Conservation (phyloP, 2,888 invertebrate species). For the Cataglyphis rosenhaueri region DNA sequence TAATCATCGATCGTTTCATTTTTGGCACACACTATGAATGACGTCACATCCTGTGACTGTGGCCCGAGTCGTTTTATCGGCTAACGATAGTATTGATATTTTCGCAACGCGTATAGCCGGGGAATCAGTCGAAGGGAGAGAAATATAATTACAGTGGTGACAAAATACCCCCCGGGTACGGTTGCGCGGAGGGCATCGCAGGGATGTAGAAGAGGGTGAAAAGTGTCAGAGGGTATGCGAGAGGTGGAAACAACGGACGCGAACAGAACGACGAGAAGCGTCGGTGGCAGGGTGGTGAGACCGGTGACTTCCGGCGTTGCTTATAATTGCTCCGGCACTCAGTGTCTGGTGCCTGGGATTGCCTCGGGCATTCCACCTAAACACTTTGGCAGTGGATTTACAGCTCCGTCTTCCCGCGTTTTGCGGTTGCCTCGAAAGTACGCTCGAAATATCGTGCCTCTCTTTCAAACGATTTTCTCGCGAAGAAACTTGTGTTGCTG, state of each 20-base stretch:
- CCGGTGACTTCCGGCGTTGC: constrained; percentile 81
- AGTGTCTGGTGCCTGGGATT: constrained; percentile 70
- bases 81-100: constrained; percentile 75
- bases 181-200: constrained; percentile 47
- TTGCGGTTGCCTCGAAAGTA: constrained; percentile 58
- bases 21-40: constrained; percentile 15
- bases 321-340: constrained; percentile 81
- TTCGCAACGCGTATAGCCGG: constrained; percentile 62
- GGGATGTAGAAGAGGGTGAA: constrained; percentile 46
- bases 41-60: constrained; percentile 46
- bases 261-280: constrained; percentile 64
- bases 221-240: constrained; percentile 54
- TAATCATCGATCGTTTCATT: neutral
- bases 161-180: constrained; percentile 80
- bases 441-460: constrained; percentile 46
- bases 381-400: constrained; percentile 74
- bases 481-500: neutral
- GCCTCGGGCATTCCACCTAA: constrained; percentile 77
- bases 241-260: constrained; percentile 54
- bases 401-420: constrained; percentile 60
- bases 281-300: constrained; percentile 51
- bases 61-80: constrained; percentile 43
- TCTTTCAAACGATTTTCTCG: neutral
- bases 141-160: constrained; percentile 83
- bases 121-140: constrained; percentile 76